phyloP scores from a whole-genome alignment of 2,888 invertebrate genomes.

The Ophion ventricosus region DNA sequence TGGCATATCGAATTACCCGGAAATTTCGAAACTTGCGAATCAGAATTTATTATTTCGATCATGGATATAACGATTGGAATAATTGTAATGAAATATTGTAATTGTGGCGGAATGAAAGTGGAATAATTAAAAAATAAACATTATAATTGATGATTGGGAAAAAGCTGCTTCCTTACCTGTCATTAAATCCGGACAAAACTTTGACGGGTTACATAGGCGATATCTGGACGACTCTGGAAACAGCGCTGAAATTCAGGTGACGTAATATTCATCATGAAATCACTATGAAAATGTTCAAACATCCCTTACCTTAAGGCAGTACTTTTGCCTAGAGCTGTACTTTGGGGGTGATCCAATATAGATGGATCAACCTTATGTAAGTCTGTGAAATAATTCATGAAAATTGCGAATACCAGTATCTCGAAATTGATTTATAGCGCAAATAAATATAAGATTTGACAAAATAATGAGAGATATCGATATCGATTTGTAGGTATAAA shows the following conservation, averaged over 20 bases:
- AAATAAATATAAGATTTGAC: too few species aligned
- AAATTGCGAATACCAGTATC: too few species aligned
- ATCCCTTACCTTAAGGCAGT: too few species aligned
- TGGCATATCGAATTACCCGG: too few species aligned
- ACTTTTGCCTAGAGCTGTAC: too few species aligned
- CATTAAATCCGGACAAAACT: conserved; percentile 71
- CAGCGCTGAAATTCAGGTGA: conserved; percentile 81
- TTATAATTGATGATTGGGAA: conserved; percentile 21
- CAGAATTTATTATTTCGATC: neutral
- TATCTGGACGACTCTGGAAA: conserved; percentile 81
- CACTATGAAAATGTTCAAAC: neutral
- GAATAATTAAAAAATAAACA: neutral
- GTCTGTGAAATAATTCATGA: too few species aligned
- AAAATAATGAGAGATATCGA: too few species aligned
- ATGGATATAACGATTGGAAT: neutral
- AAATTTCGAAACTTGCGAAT: neutral
- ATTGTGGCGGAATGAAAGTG: neutral
- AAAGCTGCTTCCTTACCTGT: conserved; percentile 81
- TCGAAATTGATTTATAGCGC: too few species aligned
- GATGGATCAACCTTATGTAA: too few species aligned
- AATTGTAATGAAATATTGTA: neutral
- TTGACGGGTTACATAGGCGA: conserved; percentile 82
- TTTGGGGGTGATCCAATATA: too few species aligned
- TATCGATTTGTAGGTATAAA: too few species aligned
- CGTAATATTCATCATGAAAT: neutral